Percentiles rank a stretch among this genome's conserved stretches.
phyloP scores from a whole-genome alignment of 1,140 invertebrate genomes.

The Diorhabda sublineata region DNA sequence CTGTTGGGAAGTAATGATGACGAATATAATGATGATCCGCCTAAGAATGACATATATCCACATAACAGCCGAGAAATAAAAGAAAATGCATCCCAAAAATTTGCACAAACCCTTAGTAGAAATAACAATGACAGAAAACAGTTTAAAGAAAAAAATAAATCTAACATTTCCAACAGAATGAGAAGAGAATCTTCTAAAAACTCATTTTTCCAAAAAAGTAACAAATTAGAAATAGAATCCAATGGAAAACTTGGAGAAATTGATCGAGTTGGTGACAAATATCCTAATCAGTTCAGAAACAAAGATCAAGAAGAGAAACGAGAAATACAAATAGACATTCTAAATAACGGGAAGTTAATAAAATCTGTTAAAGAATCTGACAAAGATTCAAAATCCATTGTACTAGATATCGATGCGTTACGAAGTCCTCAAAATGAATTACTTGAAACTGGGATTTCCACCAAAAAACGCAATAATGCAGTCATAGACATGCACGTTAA shows the following conservation, averaged over 20 bases:
- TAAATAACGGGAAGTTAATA: conserved; percentile 10
- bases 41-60: conserved; percentile 16
- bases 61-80: conserved; percentile 1
- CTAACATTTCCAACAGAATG: neutral
- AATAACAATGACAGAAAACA: neutral
- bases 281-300: conserved; percentile 4
- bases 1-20: neutral
- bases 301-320: conserved; percentile 6
- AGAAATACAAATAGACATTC: conserved; percentile 17
- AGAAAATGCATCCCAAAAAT: neutral
- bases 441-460: neutral
- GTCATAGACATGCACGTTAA: neutral
- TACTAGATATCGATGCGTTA: conserved; percentile 4
- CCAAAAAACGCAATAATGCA: neutral
- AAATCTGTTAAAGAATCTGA: conserved; percentile 7
- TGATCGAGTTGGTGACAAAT: neutral
- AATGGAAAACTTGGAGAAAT: conserved; percentile 9
- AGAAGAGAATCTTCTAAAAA: conserved; percentile 6
- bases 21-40: conserved; percentile 8
- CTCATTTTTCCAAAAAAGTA: neutral
- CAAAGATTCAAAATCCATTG: conserved; percentile 11
- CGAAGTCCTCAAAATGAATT: neutral
- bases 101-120: neutral
- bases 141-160: neutral
- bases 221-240: neutral